Conservation (phyloP, 2,113 vertebrate species). For the Tor tambroides region DNA sequence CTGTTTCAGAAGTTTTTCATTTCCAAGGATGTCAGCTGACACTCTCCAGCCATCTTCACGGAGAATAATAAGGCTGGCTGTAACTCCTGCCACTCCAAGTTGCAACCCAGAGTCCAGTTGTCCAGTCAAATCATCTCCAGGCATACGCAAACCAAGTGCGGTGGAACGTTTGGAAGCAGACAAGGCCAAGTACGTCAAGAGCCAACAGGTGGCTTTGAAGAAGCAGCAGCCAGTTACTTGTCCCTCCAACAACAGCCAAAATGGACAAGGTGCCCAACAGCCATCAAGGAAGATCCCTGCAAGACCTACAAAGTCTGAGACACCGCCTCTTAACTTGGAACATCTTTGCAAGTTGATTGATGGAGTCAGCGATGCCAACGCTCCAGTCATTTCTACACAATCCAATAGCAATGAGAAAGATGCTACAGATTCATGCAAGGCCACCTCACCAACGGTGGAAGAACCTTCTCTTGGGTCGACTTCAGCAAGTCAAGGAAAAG, state of each 20-base stretch:
- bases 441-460: not conserved
- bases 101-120: constrained; percentile 59
- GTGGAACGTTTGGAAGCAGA: constrained; percentile 90
- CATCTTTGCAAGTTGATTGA: constrained; percentile 91
- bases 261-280: constrained; percentile 68
- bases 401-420: too few relatives aligned
- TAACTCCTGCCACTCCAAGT: constrained; percentile 73
- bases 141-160: constrained; percentile 78
- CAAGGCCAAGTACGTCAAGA: constrained; percentile 95
- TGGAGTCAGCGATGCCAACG: constrained; percentile 72
- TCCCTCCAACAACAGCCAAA: constrained; percentile 61
- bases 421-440: constrained; percentile 16
- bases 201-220: constrained; percentile 79
- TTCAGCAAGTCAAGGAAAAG: not conserved
- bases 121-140: constrained; percentile 66
- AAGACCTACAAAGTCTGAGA: constrained; percentile 55
- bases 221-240: constrained; percentile 78
- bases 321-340: constrained; percentile 79
- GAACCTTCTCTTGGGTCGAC: constrained; percentile 50
- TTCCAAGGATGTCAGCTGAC: constrained; percentile 71
- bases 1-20: too few relatives aligned
- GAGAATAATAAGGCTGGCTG: constrained; percentile 58
- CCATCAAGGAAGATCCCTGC: constrained; percentile 66
- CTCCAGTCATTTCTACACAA: not conserved
- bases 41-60: constrained; percentile 56